Evolutionary conservation across 2,888 invertebrate genomes (phyloP).

Genomic region (Scotopteryx bipunctaria): DNA sequence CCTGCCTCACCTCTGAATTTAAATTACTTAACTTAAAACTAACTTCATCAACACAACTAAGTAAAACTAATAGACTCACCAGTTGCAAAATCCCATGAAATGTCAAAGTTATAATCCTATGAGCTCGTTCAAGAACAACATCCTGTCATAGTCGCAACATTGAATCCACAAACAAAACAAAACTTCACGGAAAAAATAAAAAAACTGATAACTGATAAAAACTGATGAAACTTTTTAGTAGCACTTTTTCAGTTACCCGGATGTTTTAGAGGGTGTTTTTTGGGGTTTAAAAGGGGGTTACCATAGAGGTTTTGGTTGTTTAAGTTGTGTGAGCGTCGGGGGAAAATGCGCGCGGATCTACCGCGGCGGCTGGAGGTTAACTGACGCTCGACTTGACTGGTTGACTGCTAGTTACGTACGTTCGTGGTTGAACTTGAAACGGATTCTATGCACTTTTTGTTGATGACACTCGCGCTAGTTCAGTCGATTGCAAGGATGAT

Average conservation of each 20-base stretch:
- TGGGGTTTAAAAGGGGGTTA: neutral
- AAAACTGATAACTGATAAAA: slow-evolving; percentile 13
- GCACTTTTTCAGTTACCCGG: neutral
- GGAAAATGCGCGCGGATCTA: neutral
- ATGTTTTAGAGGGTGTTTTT: neutral
- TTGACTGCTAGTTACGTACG: neutral
- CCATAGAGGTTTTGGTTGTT: slow-evolving; percentile 9
- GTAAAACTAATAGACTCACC: slow-evolving; percentile 67
- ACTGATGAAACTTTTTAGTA: slow-evolving; percentile 38
- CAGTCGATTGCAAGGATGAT: slow-evolving; percentile 20
- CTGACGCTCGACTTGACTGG: slow-evolving; percentile 15
- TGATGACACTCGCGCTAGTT: slow-evolving; percentile 23
- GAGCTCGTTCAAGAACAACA: slow-evolving; percentile 62
- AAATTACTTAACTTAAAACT: slow-evolving; percentile 4
- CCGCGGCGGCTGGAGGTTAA: slow-evolving; percentile 3
- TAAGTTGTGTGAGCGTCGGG: neutral
- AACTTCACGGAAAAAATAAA: slow-evolving; percentile 57
- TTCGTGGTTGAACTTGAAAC: slow-evolving; percentile 31
- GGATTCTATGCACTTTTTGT: slow-evolving; percentile 35
- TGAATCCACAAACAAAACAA: slow-evolving; percentile 69
- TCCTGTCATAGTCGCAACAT: slow-evolving; percentile 69
- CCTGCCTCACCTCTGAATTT: neutral
- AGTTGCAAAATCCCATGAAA: slow-evolving; percentile 72
- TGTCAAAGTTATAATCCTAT: slow-evolving; percentile 60
- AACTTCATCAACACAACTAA: too few relatives aligned